Percentiles rank a stretch among this genome's conserved stretches.
phyloP scores from a whole-genome alignment of 1,140 invertebrate species.

The Tetramorium alpestre region DNA sequence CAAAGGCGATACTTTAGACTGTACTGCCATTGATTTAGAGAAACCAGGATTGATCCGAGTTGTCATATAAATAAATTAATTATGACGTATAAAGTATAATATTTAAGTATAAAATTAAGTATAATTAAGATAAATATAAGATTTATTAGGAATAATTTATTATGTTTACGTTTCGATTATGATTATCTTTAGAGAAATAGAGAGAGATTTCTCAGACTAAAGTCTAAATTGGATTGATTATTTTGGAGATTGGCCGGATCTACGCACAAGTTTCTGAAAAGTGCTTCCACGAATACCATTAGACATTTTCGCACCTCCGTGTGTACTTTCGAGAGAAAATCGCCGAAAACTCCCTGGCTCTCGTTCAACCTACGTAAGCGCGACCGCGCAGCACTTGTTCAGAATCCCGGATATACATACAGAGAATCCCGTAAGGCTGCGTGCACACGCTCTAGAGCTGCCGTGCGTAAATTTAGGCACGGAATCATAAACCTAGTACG shows the following conservation, averaged over 20 bases:
- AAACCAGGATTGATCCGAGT: neutral
- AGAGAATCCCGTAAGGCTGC: slow-evolving; percentile 57
- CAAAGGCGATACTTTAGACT: neutral
- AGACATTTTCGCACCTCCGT: slow-evolving; percentile 49
- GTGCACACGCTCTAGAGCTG: slow-evolving; percentile 32
- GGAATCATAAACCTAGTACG: slow-evolving; percentile 45
- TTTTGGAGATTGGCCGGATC: neutral
- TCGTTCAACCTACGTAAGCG: slow-evolving; percentile 63
- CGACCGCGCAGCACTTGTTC: slow-evolving; percentile 57
- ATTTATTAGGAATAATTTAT: neutral
- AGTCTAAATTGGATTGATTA: neutral
- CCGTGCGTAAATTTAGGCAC: slow-evolving; percentile 70
- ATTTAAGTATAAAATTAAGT: too few species aligned
- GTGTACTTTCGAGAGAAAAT: slow-evolving; percentile 52
- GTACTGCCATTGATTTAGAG: neutral
- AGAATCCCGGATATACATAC: slow-evolving; percentile 62
- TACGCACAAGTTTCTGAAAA: neutral
- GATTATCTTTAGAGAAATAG: neutral
- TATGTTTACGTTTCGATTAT: neutral
- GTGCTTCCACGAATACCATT: neutral
- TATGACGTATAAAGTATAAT: neutral
- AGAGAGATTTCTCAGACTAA: neutral
- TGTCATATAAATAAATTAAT: neutral
- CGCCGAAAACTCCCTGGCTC: slow-evolving; percentile 64
- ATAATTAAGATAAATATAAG: too few species aligned